Conservation (phyloP, 2,888 invertebrate genomes). For the Caenorhabditis sinica region DNA sequence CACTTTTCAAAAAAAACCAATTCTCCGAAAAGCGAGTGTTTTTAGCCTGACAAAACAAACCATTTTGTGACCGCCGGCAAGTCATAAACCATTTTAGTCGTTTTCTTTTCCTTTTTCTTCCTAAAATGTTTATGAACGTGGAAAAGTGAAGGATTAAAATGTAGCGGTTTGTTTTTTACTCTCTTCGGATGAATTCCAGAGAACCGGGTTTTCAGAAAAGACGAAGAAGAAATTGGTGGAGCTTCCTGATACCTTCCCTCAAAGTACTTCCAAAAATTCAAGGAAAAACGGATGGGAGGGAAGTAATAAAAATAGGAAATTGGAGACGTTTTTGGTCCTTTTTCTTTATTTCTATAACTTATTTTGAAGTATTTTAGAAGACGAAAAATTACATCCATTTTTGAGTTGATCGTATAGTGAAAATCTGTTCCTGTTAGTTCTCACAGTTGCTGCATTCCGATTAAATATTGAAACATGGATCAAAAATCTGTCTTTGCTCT, state of each 20-base stretch:
- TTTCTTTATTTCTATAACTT: slow-evolving; percentile 12
- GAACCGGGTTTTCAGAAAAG: neutral
- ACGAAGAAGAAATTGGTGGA: neutral
- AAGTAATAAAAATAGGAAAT: slow-evolving; percentile 49
- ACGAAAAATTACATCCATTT: neutral
- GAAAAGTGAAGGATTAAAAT: slow-evolving; percentile 41
- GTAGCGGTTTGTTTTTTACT: slow-evolving; percentile 21
- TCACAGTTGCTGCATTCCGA: neutral
- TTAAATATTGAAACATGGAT: neutral
- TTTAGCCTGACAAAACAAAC: slow-evolving; percentile 8
- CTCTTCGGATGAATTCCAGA: neutral
- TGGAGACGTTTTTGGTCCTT: slow-evolving; percentile 17
- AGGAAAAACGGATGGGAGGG: slow-evolving; percentile 4
- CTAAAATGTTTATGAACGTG: slow-evolving; percentile 36
- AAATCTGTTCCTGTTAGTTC: no score
- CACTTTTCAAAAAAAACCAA: neutral
- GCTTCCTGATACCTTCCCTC: slow-evolving; percentile 20
- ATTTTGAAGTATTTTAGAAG: slow-evolving; percentile 24
- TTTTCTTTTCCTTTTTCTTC: slow-evolving; percentile 1
- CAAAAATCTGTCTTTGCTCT: slow-evolving; percentile 35
- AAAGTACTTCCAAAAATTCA: slow-evolving; percentile 18
- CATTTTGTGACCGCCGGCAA: slow-evolving; percentile 17
- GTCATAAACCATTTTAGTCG: slow-evolving; percentile 39
- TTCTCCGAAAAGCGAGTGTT: slow-evolving; percentile 3
- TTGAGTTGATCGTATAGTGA: neutral